Conservation (phyloP, 2,888 invertebrate species). For the Calliphora vomitoria region DNA sequence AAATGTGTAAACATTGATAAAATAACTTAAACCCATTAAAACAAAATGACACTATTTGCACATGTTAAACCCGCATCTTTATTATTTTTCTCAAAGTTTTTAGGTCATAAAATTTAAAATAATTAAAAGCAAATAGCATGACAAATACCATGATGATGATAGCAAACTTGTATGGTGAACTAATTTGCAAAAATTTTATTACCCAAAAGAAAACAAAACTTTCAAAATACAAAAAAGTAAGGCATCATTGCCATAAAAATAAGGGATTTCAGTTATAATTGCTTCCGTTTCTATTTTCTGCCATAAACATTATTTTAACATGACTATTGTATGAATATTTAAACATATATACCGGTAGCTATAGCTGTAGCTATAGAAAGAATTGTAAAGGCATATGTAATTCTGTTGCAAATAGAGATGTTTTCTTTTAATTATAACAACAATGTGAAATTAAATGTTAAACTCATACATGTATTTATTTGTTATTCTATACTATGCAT, state of each 20-base stretch:
- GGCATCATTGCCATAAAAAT: not conserved
- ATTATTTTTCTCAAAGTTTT: not conserved
- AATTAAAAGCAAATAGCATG: not conserved
- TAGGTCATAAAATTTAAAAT: conserved; percentile 17
- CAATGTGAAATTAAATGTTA: not conserved
- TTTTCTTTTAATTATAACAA: conserved; percentile 18
- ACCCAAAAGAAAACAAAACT: not conserved
- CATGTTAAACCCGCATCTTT: not conserved
- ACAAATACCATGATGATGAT: not conserved
- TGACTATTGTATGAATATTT: not conserved
- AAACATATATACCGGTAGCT: not conserved
- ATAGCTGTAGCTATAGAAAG: not conserved
- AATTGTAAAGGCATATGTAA: not conserved
- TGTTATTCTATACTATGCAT: not conserved
- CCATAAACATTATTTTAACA: not conserved
- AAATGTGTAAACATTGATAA: not conserved
- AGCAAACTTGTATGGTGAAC: not conserved
- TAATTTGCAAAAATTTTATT: conserved; percentile 3
- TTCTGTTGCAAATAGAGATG: not conserved
- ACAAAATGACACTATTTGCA: not conserved
- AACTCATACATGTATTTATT: conserved; percentile 12
- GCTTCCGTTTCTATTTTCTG: conserved; percentile 42
- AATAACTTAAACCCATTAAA: not conserved
- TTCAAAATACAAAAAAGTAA: not conserved
- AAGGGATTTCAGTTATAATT: conserved; percentile 50